phyloP scores from a whole-genome alignment of 2,113 vertebrate species.

The Varanus komodoensis region DNA sequence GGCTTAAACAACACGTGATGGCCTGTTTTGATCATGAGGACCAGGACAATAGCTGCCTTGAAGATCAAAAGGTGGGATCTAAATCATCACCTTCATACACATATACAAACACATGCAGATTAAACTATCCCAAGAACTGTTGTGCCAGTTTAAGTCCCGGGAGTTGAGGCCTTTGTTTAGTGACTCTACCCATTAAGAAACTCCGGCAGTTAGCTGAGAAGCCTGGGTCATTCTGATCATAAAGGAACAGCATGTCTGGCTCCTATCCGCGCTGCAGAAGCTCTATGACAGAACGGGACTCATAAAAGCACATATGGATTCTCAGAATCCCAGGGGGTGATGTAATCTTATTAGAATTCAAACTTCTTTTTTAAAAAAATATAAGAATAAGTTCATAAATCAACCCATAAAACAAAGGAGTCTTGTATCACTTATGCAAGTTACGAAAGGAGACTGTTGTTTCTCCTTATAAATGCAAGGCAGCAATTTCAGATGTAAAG shows the following conservation, averaged over 20 bases:
- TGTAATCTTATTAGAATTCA: constrained; percentile 25
- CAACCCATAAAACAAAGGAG: constrained; percentile 33
- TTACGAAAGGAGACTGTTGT: constrained; percentile 22
- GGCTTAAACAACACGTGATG: no score
- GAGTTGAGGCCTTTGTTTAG: neutral
- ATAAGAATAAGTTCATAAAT: constrained; percentile 22
- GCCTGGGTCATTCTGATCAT: constrained; percentile 6
- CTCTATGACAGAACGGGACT: constrained; percentile 15
- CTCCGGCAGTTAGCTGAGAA: constrained; percentile 6
- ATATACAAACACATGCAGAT: neutral
- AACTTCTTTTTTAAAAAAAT: neutral
- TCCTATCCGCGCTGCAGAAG: constrained; percentile 14
- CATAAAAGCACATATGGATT: constrained; percentile 21
- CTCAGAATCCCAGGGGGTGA: neutral
- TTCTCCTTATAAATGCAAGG: constrained; percentile 7
- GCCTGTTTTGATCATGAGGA: no score
- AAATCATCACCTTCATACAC: neutral
- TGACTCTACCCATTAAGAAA: constrained; percentile 5
- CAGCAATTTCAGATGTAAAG: constrained; percentile 10
- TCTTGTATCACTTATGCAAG: constrained; percentile 2
- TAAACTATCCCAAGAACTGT: neutral
- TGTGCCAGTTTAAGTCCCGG: neutral
- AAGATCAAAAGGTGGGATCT: neutral
- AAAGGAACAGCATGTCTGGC: neutral
- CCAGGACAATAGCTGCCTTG: neutral